phyloP scores from a whole-genome alignment of 1,140 invertebrate genomes.

The Brevipalpus yothersi region DNA sequence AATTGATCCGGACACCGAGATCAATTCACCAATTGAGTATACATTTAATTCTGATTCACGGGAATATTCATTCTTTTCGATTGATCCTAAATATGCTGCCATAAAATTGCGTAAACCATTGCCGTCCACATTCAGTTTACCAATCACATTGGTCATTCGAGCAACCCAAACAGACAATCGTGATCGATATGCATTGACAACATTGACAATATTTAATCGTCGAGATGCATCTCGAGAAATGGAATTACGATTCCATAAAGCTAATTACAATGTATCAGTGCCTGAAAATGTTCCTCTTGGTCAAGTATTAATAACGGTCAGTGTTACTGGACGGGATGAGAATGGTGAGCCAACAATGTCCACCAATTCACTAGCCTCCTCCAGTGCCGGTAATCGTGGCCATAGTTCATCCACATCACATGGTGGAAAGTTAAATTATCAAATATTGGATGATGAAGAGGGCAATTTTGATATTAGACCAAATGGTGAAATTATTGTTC shows the following conservation, averaged over 20 bases:
- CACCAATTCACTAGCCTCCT: not conserved
- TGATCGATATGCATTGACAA: constrained; percentile 59
- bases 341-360: not conserved
- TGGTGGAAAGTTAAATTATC: constrained; percentile 1
- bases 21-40: constrained; percentile 45
- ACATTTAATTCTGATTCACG: constrained; percentile 25
- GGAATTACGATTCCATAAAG: constrained; percentile 39
- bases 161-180: constrained; percentile 63
- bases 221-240: constrained; percentile 19
- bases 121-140: constrained; percentile 26
- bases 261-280: constrained; percentile 39
- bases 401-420: not conserved
- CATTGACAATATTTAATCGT: constrained; percentile 35
- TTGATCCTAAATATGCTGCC: constrained; percentile 33
- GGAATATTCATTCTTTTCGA: constrained; percentile 24
- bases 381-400: not conserved
- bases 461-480: constrained; percentile 5
- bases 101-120: constrained; percentile 33
- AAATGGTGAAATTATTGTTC: constrained; percentile 50
- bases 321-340: constrained; percentile 9
- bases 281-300: constrained; percentile 39
- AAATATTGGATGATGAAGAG: constrained; percentile 8
- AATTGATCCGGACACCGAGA: constrained; percentile 50
- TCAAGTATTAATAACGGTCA: constrained; percentile 32
- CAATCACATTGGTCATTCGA: constrained; percentile 48